Evolutionary conservation across 2,888 invertebrate species (phyloP).

Genomic region (Palloptera scutellata): DNA sequence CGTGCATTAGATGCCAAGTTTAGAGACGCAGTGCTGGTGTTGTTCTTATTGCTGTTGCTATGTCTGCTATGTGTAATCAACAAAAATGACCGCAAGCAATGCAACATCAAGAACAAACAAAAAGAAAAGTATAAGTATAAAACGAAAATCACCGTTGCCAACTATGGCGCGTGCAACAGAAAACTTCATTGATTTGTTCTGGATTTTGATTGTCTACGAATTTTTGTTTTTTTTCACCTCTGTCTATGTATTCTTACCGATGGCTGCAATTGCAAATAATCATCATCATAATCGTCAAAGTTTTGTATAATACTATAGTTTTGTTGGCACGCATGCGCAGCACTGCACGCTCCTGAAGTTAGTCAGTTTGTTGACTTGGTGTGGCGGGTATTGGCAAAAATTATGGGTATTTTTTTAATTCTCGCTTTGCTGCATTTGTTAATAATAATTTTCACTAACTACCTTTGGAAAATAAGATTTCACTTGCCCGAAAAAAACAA

Average conservation of each 20-base stretch:
- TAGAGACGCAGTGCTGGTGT: no score
- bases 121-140: no score
- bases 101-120: background rate
- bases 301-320: conserved; percentile 1
- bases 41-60: no score
- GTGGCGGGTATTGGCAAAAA: no score
- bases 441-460: background rate
- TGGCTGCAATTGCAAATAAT: conserved; percentile 7
- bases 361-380: no score
- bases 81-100: conserved; percentile 24
- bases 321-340: background rate
- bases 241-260: background rate
- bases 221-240: background rate
- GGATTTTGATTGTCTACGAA: conserved; percentile 14
- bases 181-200: conserved; percentile 29
- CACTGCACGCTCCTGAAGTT: no score
- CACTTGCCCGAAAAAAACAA: no score
- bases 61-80: conserved; percentile 4
- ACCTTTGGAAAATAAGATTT: no score
- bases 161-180: conserved; percentile 19
- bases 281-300: background rate
- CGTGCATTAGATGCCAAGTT: no score
- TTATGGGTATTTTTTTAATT: no score
- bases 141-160: background rate
- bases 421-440: background rate